Base-by-base conservation (phyloP, 2,888 invertebrate species). In the Drosophila nigricruria region DNA sequence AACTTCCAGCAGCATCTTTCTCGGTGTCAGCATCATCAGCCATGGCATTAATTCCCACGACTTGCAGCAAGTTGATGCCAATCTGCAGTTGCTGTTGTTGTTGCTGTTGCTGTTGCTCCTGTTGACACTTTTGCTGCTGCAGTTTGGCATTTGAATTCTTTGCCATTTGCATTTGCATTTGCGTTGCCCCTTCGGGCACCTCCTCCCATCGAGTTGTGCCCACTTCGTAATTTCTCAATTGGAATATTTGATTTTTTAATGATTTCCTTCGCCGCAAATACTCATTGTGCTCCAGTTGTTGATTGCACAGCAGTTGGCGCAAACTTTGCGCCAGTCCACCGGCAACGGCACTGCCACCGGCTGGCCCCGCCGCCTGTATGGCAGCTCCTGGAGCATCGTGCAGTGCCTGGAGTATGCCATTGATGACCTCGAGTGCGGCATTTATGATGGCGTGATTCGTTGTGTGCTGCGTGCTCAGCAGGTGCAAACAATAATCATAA, bases 401-500 rank as follows among this genome's bases (percentile, higher is more conserved):
- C 56, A 92, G 73, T 14, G 91, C 85, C 75, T 88, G 90, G 32
- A 93, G 85, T 77, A 93, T 91, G 69, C 92, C 90, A 89, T 92
- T 92, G 75, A 93, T 91, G 80, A 93, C 93, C 92, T 99, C 98
- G 91, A 98, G 94, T 20, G 97, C 95, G 1, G 97, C 96, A 90
- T 98, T 98, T 81, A 97, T 95, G 66, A 98, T 95, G 92, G 98
- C 98, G 92, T 98, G 98, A 92, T 98, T 97, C 9, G 93, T 93
- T 82, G 96, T 95, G 30, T 94, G 93, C 65, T 95, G 94, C 92
- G 95, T 95, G 50, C 94, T 93, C 64, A 95, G 94, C 92, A 96
- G 96, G 89, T 95, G 94, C 58, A 97, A 92, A 92, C 96, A 96
- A 65, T 97, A 94, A 92, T 96, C 96, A 92, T 96, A 97, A 36